Evolutionary conservation across 2,797 vertebrate species (phyloP).

Genomic region (Salarias fasciatus): DNA sequence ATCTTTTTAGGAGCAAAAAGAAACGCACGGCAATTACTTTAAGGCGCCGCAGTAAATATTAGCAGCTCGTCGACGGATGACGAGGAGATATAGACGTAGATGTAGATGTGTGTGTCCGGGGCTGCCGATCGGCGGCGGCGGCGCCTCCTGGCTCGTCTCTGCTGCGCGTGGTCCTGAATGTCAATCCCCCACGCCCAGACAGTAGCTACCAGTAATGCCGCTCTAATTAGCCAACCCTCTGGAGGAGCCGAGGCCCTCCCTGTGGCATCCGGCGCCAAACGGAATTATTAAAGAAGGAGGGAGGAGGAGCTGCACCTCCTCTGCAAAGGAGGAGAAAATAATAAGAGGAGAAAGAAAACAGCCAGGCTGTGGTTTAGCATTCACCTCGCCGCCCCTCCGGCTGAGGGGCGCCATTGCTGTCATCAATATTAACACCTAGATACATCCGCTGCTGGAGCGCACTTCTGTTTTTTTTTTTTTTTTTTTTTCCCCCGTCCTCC

Average conservation of each 20-base stretch:
- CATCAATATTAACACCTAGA: constrained; percentile 74
- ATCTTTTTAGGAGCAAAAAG: constrained; percentile 16
- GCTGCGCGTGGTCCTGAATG: constrained; percentile 67
- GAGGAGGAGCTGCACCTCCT: constrained; percentile 56
- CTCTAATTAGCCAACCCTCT: constrained; percentile 75
- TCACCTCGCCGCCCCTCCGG: constrained; percentile 53
- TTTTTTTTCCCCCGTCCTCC: constrained; percentile 25
- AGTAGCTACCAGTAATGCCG: constrained; percentile 66
- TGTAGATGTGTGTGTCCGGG: constrained; percentile 10
- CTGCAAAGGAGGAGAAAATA: constrained; percentile 47
- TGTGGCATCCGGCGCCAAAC: constrained; percentile 69
- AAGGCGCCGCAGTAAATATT: constrained; percentile 23
- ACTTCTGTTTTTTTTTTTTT: too few relatives aligned
- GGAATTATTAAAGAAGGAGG: constrained; percentile 76
- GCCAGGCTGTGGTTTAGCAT: constrained; percentile 58
- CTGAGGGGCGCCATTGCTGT: constrained; percentile 36
- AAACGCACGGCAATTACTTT: constrained; percentile 31
- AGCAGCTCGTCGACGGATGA: constrained; percentile 40
- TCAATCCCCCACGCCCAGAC: constrained; percentile 68
- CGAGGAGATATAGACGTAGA: constrained; percentile 40
- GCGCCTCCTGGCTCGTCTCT: constrained; percentile 65
- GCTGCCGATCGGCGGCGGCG: constrained; percentile 46
- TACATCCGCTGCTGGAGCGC: constrained; percentile 47
- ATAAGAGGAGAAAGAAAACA: constrained; percentile 39
- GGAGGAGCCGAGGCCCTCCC: constrained; percentile 66